phyloP scores from a whole-genome alignment of 2,797 vertebrate genomes.

The Premnoplex brunnescens region DNA sequence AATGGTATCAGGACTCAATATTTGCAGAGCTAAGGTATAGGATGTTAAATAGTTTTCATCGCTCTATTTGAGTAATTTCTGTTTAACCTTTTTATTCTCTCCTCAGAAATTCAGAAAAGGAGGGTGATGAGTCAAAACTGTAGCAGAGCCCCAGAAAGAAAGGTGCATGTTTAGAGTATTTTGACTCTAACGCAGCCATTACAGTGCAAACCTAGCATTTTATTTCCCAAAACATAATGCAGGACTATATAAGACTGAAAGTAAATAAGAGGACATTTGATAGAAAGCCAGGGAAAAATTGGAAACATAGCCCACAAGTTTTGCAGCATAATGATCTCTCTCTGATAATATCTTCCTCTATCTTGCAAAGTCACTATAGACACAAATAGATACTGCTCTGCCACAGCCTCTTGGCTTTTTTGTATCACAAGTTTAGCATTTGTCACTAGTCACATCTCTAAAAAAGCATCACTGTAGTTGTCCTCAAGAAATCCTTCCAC shows the following conservation, averaged over 20 bases:
- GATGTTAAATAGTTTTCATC: background rate
- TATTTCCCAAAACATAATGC: background rate
- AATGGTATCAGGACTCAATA: background rate
- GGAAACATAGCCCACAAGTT: background rate
- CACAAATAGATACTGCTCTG: background rate
- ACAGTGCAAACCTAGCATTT: background rate
- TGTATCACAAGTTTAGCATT: background rate
- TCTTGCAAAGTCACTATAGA: background rate
- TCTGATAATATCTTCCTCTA: background rate
- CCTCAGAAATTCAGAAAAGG: background rate
- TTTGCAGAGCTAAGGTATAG: background rate
- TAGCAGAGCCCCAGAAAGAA: background rate
- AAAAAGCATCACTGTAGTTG: background rate
- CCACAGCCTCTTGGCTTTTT: background rate
- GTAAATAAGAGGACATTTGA: background rate
- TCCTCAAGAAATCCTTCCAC: background rate
- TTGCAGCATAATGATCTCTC: background rate
- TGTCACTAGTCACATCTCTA: background rate
- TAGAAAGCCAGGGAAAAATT: background rate
- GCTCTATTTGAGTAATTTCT: background rate
- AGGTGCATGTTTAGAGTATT: background rate
- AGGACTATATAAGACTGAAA: background rate
- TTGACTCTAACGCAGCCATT: background rate
- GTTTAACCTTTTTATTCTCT: background rate
- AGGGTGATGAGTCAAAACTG: background rate